A percentile compares a stretch with the other conserved stretches of the same genome.
phyloP scores from a whole-genome alignment of 2,888 invertebrate genomes.

The Pasiphila rectangulata region DNA sequence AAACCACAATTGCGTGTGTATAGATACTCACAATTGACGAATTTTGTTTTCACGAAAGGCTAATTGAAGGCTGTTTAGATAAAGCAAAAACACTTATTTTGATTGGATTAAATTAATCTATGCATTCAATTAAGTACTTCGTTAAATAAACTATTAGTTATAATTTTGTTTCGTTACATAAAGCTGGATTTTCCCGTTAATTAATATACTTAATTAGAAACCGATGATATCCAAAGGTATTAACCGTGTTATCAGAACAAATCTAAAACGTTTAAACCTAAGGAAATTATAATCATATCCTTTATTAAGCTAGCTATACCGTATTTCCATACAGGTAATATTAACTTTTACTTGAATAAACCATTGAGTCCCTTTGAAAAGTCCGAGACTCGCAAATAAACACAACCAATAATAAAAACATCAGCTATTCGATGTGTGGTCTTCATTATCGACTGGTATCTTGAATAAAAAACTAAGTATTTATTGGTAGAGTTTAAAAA shows the following conservation, averaged over 20 bases:
- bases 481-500: constrained; percentile 28
- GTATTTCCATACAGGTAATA: constrained; percentile 13
- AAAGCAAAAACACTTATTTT: too few species aligned
- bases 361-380: constrained; percentile 11
- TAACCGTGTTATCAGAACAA: neutral
- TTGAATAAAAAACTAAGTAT: constrained; percentile 32
- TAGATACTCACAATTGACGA: too few species aligned
- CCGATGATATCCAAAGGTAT: too few species aligned
- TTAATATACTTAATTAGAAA: too few species aligned
- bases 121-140: too few species aligned
- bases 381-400: constrained; percentile 27
- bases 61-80: too few species aligned
- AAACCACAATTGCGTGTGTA: too few species aligned
- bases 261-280: neutral
- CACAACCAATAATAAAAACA: constrained; percentile 33
- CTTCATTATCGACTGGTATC: constrained; percentile 33
- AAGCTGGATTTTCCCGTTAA: too few species aligned
- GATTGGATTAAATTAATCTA: too few species aligned
- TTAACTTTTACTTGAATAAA: constrained; percentile 13
- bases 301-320: neutral
- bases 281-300: neutral
- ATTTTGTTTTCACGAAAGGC: too few species aligned
- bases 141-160: too few species aligned
- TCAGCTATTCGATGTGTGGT: constrained; percentile 33
- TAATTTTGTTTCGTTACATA: too few species aligned